Conservation (phyloP, 2,888 invertebrate species). For the Lysandra bellargus region DNA sequence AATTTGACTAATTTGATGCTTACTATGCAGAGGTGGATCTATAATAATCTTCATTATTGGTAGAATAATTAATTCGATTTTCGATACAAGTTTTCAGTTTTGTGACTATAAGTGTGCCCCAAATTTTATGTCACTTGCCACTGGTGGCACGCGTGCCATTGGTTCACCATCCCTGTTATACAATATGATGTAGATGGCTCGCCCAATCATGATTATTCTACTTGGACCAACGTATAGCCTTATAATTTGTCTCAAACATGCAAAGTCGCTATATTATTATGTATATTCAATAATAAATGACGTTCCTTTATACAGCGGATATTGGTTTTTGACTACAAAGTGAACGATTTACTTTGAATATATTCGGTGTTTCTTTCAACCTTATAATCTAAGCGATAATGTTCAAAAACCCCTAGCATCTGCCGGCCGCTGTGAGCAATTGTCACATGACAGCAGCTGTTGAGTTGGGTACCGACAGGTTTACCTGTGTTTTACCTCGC, state of each 20-base stretch:
- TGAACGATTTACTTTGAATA: background rate
- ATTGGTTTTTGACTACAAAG: slow-evolving; percentile 5
- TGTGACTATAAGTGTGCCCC: too few species aligned
- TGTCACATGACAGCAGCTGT: slow-evolving; percentile 15
- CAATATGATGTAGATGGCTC: too few species aligned
- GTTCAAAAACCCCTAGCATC: background rate
- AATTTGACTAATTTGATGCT: too few species aligned
- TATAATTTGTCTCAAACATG: background rate
- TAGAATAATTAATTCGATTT: too few species aligned
- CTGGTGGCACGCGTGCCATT: too few species aligned
- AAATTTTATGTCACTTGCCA: too few species aligned
- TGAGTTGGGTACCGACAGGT: slow-evolving; percentile 12
- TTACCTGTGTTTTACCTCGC: background rate
- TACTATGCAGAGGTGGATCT: too few species aligned
- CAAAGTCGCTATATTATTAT: background rate
- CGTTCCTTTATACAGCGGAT: background rate
- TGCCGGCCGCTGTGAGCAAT: background rate
- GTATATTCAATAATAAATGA: background rate
- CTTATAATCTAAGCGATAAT: background rate
- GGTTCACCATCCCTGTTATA: too few species aligned
- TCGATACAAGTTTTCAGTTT: too few species aligned
- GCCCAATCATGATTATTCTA: too few species aligned
- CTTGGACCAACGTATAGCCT: background rate
- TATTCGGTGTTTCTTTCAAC: background rate
- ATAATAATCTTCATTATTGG: too few species aligned